Conservation (phyloP, 2,113 vertebrate species). For the Agapornis roseicollis region DNA sequence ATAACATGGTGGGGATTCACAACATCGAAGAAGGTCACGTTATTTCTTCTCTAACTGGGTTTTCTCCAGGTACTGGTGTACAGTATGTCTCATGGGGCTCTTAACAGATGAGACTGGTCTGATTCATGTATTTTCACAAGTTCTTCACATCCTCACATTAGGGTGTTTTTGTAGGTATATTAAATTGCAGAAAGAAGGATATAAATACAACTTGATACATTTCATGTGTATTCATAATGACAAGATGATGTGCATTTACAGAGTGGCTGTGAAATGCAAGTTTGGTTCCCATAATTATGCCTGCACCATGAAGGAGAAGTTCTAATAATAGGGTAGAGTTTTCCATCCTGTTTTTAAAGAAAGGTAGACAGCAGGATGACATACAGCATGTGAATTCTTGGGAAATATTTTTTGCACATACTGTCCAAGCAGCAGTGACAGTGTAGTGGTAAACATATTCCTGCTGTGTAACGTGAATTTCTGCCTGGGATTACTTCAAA, state of each 20-base stretch:
- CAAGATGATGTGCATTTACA: background rate
- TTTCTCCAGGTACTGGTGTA: background rate
- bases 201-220: background rate
- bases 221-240: background rate
- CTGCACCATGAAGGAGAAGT: background rate
- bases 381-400: background rate
- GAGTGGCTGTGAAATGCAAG: background rate
- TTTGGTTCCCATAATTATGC: constrained; percentile 20
- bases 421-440: background rate
- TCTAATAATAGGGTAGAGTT: constrained; percentile 23
- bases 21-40: background rate
- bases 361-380: constrained; percentile 4
- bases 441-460: background rate
- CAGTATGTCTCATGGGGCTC: background rate
- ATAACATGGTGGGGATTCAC: background rate
- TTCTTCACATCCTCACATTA: background rate
- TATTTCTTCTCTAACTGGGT: background rate
- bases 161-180: background rate
- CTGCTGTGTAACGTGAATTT: background rate
- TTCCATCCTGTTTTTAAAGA: background rate
- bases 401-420: background rate
- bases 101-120: background rate
- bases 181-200: background rate
- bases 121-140: background rate
- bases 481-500: background rate